Evolutionary conservation across 2,797 vertebrate genomes (phyloP).

Genomic region (Catostomus latipinnis): DNA sequence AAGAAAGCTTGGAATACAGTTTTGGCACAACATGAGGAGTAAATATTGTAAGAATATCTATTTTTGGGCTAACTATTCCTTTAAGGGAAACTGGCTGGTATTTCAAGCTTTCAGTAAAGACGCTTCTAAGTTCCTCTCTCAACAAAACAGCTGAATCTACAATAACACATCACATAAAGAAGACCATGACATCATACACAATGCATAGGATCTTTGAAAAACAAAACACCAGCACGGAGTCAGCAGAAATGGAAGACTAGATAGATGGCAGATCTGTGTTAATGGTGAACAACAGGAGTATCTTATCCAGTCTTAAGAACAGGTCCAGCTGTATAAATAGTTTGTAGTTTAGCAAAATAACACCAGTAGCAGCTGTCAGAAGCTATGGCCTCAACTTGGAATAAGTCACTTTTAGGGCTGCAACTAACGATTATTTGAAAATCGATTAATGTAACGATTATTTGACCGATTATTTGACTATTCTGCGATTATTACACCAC

Average conservation of each 20-base stretch:
- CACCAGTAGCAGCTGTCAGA: slow-evolving; percentile 7
- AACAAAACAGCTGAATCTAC: no score
- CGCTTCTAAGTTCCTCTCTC: no score
- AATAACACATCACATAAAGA: neutral
- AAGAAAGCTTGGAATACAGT: no score
- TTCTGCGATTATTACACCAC: no score
- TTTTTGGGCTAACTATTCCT: no score
- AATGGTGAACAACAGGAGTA: slow-evolving; percentile 37
- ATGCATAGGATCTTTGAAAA: slow-evolving; percentile 1
- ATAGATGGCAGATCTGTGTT: neutral
- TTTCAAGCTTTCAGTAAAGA: no score
- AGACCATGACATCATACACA: neutral
- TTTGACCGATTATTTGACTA: no score
- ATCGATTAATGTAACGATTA: no score
- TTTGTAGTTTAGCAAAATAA: slow-evolving; percentile 23
- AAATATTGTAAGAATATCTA: no score
- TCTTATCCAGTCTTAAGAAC: slow-evolving; percentile 15
- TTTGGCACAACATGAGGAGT: no score
- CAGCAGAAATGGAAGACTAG: slow-evolving; percentile 14
- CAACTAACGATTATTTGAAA: no score
- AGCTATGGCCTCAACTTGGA: slow-evolving; percentile 12
- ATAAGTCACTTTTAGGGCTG: neutral
- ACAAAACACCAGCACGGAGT: neutral
- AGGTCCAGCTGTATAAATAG: slow-evolving; percentile 49
- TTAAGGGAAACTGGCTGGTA: no score